These are phyloP conservation scores for Stenopsyche tienmushanensis DNA, from an alignment of 1,140 invertebrate species.

Conservation along the genomic window DNA sequence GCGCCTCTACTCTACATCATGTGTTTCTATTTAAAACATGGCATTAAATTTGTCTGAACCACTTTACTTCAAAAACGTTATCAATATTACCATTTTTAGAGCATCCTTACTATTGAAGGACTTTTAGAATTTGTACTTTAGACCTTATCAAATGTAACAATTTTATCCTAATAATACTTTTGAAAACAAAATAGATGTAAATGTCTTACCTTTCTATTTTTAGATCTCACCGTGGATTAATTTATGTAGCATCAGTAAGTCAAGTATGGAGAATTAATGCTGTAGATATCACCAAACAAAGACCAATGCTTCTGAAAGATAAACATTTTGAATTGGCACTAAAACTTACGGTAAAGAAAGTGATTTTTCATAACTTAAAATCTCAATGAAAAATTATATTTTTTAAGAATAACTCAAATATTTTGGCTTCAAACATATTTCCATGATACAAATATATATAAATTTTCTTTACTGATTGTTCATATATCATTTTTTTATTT, in stretches of 20 bases:
- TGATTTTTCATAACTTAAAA: not conserved
- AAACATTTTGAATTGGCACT: constrained; percentile 95
- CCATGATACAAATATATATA: not conserved
- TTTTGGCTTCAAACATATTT: not conserved
- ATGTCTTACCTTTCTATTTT: constrained; percentile 1
- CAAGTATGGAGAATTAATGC: constrained; percentile 84
- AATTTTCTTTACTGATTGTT: not conserved
- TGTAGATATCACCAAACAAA: constrained; percentile 78
- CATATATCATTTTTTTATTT: constrained; percentile 38
- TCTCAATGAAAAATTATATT: not conserved
- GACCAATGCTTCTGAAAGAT: constrained; percentile 76
- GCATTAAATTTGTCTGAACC: no score
- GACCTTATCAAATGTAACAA: no score
- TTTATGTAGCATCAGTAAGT: constrained; percentile 84
- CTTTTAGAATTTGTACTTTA: no score
- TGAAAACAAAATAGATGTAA: not conserved
- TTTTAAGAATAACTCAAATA: not conserved
- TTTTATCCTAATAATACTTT: no score
- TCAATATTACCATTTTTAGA: no score
- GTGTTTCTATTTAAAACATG: no score
- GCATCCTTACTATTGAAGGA: no score
- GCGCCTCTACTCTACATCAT: no score
- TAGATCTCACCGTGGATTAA: constrained; percentile 69
- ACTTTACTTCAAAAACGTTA: no score
- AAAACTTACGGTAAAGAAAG: constrained; percentile 71